These are phyloP conservation scores for Boloria euphrosyne DNA, from an alignment of 2,888 invertebrate genomes.

Conservation along the genomic window DNA sequence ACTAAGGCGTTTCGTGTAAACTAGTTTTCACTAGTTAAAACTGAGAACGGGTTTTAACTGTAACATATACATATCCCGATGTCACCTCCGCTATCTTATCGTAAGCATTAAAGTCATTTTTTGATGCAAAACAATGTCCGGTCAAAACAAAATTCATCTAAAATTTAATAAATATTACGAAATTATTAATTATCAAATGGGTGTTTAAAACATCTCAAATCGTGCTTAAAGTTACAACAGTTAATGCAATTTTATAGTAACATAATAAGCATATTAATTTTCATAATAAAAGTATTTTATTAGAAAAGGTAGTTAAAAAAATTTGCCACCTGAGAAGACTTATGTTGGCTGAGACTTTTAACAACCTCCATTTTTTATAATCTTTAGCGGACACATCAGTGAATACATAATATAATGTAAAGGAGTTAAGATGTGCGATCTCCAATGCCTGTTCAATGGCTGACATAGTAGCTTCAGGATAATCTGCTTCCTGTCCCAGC, in stretches of 20 bases:
- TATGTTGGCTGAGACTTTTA: conserved; percentile 50
- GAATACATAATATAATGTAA: conserved; percentile 60
- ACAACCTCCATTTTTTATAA: conserved; percentile 43
- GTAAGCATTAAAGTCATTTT: conserved; percentile 50
- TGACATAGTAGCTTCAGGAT: conserved; percentile 58
- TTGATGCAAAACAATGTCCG: conserved; percentile 45
- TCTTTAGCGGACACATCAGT: conserved; percentile 66
- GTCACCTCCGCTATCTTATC: conserved; percentile 52
- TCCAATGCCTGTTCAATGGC: conserved; percentile 56
- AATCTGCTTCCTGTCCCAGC: conserved; percentile 50
- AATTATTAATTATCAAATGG: not conserved
- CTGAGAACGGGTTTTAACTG: no score
- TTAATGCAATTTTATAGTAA: not conserved
- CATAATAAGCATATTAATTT: no score
- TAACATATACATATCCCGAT: conserved; percentile 56
- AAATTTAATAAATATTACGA: conserved; percentile 31
- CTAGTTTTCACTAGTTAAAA: no score
- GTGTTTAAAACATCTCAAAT: no score
- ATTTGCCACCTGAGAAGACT: conserved; percentile 46
- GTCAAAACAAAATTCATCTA: conserved; percentile 61
- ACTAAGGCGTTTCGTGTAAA: no score
- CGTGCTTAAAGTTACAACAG: no score
- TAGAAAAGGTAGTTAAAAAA: no score
- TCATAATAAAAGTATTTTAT: no score
- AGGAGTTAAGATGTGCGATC: conserved; percentile 52